These are phyloP conservation scores for Ernsta delagoae DNA, from an alignment of 2,888 invertebrate genomes.

Conservation along the genomic window DNA sequence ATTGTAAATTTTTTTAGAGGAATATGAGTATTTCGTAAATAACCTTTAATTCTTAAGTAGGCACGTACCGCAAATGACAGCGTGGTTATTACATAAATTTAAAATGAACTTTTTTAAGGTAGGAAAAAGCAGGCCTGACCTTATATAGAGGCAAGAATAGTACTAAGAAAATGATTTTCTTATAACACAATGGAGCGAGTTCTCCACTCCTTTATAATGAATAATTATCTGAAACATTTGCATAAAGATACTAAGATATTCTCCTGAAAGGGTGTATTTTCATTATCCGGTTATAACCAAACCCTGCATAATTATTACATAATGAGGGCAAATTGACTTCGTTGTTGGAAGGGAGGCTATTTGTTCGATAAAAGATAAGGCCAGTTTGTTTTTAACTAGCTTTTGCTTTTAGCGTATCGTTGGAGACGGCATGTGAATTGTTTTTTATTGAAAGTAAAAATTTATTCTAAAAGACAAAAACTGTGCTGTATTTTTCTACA, in stretches of 20 bases:
- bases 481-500: too few relatives aligned
- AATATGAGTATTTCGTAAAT: too few relatives aligned
- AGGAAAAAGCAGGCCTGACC: too few relatives aligned
- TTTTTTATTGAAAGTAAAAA: neutral
- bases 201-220: conserved; percentile 30
- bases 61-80: too few relatives aligned
- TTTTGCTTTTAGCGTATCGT: conserved; percentile 10
- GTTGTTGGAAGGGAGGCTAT: conserved; percentile 13
- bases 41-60: too few relatives aligned
- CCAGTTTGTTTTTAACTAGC: conserved; percentile 20
- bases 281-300: conserved; percentile 34
- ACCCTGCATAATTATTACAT: conserved; percentile 36
- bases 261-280: conserved; percentile 34
- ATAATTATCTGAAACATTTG: conserved; percentile 35
- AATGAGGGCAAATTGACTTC: conserved; percentile 36
- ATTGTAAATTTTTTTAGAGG: too few relatives aligned
- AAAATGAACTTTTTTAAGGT: too few relatives aligned
- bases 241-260: conserved; percentile 26
- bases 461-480: too few relatives aligned
- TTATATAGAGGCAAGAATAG: neutral
- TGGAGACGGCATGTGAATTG: neutral
- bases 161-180: conserved; percentile 33
- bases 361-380: conserved; percentile 28
- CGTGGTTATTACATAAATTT: too few relatives aligned
- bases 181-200: conserved; percentile 24